Conservation (phyloP, 2,113 vertebrate genomes). For the Cebus imitator region DNA sequence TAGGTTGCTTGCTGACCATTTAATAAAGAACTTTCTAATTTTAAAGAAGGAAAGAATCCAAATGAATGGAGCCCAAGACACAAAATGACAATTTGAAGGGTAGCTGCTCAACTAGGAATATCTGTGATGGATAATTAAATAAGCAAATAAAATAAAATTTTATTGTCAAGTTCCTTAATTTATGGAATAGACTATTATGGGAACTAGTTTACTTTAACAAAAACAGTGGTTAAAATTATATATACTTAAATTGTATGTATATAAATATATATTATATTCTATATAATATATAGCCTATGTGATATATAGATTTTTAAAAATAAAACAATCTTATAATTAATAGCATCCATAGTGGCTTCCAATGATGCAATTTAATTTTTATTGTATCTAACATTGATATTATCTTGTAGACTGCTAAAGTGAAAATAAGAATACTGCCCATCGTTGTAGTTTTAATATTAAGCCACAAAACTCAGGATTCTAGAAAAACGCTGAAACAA, state of each 20-base stretch:
- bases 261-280: neutral
- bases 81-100: neutral
- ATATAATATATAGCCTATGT: neutral
- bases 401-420: neutral
- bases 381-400: neutral
- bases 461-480: neutral
- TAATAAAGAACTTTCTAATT: neutral
- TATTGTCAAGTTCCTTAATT: neutral
- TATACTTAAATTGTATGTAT: neutral
- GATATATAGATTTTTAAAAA: neutral
- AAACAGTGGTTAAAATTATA: neutral
- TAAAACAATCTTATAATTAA: neutral
- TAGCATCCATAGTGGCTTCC: neutral
- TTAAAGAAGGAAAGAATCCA: neutral
- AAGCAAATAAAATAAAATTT: neutral
- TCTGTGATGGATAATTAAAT: neutral
- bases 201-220: neutral
- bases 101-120: neutral
- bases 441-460: neutral
- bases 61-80: neutral
- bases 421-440: neutral
- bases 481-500: neutral
- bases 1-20: neutral
- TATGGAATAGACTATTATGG: neutral
- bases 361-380: neutral